Evolutionary conservation across 1,140 invertebrate genomes (phyloP).

Genomic region (Sarcophaga bullata): DNA sequence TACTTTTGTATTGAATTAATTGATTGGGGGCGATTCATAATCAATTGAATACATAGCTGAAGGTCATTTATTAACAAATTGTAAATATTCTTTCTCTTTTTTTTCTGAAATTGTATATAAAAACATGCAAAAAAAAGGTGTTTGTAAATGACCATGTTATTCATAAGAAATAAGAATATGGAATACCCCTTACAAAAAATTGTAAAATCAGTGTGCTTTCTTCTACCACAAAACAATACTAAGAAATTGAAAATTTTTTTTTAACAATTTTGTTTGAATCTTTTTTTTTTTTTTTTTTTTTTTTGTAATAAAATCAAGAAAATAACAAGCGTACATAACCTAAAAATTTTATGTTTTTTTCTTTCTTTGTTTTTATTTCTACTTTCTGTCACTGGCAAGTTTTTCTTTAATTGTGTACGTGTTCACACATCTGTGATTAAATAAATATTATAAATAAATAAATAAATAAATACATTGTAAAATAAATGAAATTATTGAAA

Average conservation of each 20-base stretch:
- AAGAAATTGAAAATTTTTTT: not conserved
- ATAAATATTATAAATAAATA: not conserved
- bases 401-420: not conserved
- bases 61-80: too few relatives aligned
- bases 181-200: too few relatives aligned
- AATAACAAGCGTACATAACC: too few relatives aligned
- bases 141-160: too few relatives aligned
- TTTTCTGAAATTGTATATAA: too few relatives aligned
- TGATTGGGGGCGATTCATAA: not conserved
- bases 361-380: not conserved
- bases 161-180: too few relatives aligned
- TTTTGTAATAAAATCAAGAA: not conserved
- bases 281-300: not conserved
- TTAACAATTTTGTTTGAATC: constrained; percentile 15
- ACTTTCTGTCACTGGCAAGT: not conserved
- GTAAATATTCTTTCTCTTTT: too few relatives aligned
- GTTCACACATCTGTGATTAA: not conserved
- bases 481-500: not conserved
- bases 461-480: not conserved
- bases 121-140: too few relatives aligned
- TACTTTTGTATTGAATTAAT: not conserved
- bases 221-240: too few relatives aligned
- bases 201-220: too few relatives aligned
- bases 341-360: too few relatives aligned
- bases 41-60: too few relatives aligned